Base-by-base conservation (phyloP, 2,797 vertebrate species). In the Heterohyrax brucei region DNA sequence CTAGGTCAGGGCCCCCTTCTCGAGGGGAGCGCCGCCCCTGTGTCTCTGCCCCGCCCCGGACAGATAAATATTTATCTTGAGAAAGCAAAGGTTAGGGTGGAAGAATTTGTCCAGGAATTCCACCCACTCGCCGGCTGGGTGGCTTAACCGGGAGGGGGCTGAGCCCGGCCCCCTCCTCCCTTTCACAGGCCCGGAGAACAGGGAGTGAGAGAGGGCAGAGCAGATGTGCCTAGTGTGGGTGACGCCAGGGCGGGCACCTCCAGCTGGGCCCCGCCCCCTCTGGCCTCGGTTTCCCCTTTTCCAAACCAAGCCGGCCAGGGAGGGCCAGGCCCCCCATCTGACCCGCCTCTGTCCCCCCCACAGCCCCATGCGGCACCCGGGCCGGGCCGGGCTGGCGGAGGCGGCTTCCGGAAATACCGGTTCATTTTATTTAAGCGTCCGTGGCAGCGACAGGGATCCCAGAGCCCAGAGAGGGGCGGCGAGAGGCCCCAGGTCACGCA, bases 341-440 rank as follows among this genome's bases (percentile, higher is more conserved):
- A 96, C 82, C 93, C 84, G 92, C 89, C 96, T 96, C 83, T 95
- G 82, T 96, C 98, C 95, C 96, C 90, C 87, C 96, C 39, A 96
- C 97, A 95, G 96, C 96, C 94, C 93, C 87, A 97, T 98, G 98
- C 97, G 94, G 98, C 97, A 96, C 98, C 97, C 92, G 79, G 96
- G 92, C 87, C 97, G 87, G 97, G 95, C 86, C 89, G 97, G 97
- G 97, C 97, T 97, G 96, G 95, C 98, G 91, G 72, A 98, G 97
- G 95, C 97, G 92, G 97, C 98, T 98, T 98, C 98, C 97, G 96
- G 97, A 97, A 97, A 96, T 97, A 97, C 95, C 97, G 97, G 97
- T 97, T 97, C 96, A 97, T 97, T 97, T 97, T 97, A 97, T 97
- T 97, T 97, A 97, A 97, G 96, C 97, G 7, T 97, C 96, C 96